Evolutionary conservation across 1,140 invertebrate species (phyloP).

Genomic region (Rhagoletis zephyria): DNA sequence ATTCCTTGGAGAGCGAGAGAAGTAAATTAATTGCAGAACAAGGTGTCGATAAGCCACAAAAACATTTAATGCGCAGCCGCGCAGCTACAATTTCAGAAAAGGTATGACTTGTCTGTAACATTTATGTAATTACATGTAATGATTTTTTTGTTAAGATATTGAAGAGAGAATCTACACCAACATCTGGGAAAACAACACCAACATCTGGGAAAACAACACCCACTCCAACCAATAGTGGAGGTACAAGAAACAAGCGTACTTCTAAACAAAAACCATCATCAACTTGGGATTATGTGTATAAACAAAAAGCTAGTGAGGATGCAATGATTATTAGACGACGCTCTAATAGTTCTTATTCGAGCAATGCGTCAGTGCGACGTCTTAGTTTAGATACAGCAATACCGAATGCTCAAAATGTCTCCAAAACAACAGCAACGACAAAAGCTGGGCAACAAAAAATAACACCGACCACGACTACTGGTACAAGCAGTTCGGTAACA

Average conservation of each 20-base stretch:
- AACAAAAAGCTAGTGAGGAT: constrained; percentile 78
- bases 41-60: constrained; percentile 65
- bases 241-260: constrained; percentile 69
- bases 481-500: neutral
- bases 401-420: neutral
- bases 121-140: neutral
- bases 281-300: constrained; percentile 76
- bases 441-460: constrained; percentile 28
- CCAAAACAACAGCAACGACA: constrained; percentile 14
- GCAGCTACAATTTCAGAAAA: constrained; percentile 69
- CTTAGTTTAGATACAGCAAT: constrained; percentile 63
- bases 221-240: neutral
- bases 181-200: constrained; percentile 22
- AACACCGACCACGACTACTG: neutral
- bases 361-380: constrained; percentile 77
- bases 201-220: constrained; percentile 27
- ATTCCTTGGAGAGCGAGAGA: constrained; percentile 78
- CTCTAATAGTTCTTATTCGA: constrained; percentile 87
- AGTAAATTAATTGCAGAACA: constrained; percentile 69
- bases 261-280: constrained; percentile 74
- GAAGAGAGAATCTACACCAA: constrained; percentile 5
- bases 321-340: constrained; percentile 86
- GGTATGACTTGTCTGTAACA: neutral
- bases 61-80: constrained; percentile 74
- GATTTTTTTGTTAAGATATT: neutral